phyloP scores from a whole-genome alignment of 2,797 vertebrate species.

The Cephalopachus bancanus region DNA sequence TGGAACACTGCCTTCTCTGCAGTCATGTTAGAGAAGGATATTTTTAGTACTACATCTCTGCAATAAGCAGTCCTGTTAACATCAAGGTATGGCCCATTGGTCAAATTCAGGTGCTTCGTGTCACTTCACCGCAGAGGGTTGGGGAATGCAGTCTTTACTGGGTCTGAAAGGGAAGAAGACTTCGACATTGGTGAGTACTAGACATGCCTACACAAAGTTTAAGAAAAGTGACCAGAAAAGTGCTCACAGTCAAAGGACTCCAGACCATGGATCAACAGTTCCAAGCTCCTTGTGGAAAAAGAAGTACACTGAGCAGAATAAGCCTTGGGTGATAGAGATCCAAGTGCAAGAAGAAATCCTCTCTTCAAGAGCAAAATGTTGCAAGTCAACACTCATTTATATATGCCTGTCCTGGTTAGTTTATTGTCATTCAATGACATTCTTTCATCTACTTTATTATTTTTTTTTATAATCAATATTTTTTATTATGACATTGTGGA shows the following conservation, averaged over 20 bases:
- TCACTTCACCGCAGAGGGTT: rapidly evolving
- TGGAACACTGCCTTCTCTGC: too few relatives aligned
- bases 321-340: rapidly evolving
- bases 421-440: rapidly evolving
- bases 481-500: too few relatives aligned
- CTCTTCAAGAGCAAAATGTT: neutral
- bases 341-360: neutral
- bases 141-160: neutral
- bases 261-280: rapidly evolving
- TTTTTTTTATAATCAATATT: too few relatives aligned
- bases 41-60: rapidly evolving
- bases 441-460: rapidly evolving
- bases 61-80: neutral
- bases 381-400: rapidly evolving
- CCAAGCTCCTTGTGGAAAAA: rapidly evolving
- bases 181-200: rapidly evolving
- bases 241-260: rapidly evolving
- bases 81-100: rapidly evolving
- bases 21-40: rapidly evolving
- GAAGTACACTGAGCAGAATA: too few relatives aligned
- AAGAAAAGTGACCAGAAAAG: neutral
- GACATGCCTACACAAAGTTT: rapidly evolving
- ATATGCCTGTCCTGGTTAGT: rapidly evolving
- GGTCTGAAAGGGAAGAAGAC: rapidly evolving
- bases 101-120: neutral